Percentiles rank a stretch among this genome's conserved stretches.
Conservation (phyloP, 2,888 invertebrate genomes). For the Cosmorhoe ocellata region DNA sequence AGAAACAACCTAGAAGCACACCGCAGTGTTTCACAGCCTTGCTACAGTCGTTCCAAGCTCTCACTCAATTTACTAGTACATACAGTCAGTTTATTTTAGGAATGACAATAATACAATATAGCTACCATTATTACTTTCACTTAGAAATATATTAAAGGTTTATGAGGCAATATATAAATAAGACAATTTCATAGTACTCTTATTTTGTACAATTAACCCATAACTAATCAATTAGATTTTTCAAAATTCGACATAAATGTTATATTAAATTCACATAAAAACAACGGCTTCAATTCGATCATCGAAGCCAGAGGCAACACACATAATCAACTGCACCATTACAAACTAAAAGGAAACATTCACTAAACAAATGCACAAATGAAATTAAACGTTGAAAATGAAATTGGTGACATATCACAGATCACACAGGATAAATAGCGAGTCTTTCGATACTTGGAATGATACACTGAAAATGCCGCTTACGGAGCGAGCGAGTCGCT, state of each 20-base stretch:
- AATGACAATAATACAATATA: constrained; percentile 62
- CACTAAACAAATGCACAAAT: constrained; percentile 15
- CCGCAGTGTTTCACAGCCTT: constrained; percentile 75
- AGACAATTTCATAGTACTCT: constrained; percentile 27
- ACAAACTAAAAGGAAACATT: constrained; percentile 17
- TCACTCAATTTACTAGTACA: constrained; percentile 57
- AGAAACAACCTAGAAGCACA: constrained; percentile 61
- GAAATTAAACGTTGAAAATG: constrained; percentile 26
- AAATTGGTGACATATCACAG: constrained; percentile 57
- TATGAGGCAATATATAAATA: constrained; percentile 18
- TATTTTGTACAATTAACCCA: constrained; percentile 22
- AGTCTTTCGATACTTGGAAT: constrained; percentile 43
- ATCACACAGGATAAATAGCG: constrained; percentile 45
- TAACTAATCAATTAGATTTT: constrained; percentile 3
- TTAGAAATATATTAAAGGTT: constrained; percentile 21
- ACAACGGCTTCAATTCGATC: constrained; percentile 21
- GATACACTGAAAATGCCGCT: constrained; percentile 8
- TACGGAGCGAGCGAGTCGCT: constrained; percentile 60
- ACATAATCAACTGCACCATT: constrained; percentile 18
- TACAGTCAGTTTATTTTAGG: constrained; percentile 68
- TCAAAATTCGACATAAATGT: constrained; percentile 15
- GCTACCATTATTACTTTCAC: constrained; percentile 50
- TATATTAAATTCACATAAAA: constrained; percentile 16
- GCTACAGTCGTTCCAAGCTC: constrained; percentile 74
- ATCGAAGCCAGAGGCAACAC: constrained; percentile 19